Base-by-base conservation (phyloP, 2,888 invertebrate species). In the Sminthurides aquaticus region DNA sequence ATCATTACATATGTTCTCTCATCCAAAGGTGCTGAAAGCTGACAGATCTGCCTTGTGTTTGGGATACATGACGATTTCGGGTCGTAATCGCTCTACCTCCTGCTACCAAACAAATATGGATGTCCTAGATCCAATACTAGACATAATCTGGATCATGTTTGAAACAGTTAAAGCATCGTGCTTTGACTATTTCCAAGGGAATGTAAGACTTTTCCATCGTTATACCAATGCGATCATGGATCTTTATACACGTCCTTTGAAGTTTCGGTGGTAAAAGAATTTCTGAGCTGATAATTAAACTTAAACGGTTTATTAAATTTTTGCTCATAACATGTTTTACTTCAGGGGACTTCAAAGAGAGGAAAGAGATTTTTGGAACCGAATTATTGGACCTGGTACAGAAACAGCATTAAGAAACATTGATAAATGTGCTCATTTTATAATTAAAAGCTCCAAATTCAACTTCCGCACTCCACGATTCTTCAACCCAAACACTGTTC, bases 401-500 rank as follows among this genome's bases (percentile, higher is more conserved):
- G 49, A 49, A 8, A 20, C 57, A 2, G 20, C 24, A 8, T 22
- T 63, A 25, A 26, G 27, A 1, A 63, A 63, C n/a, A 49, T 63
- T 26, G 63, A 63, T 48, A 63, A 63, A 57, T 63, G 63, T 49
- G 57, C 49, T 49, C 63, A 63, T 63, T 28, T 57, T 18, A 49
- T 57, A 15, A 11, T 63, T 15, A 2, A 49, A n/a, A 8, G n/a
- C 1, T 63, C 63, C 8, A 11, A 26, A 2, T 28, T 63, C 18
- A 57, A 57, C 18, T 63, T 49, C 20, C 2, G 63, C 26, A 63
- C 63, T n/a, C 63, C 63, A 1, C 26, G 63, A 2, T 63, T 57
- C 48, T 20, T 63, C 3, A 57, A 63, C 28, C 27, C 43, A 15
- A 2, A 63, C 28, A 27, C 56, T 25, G n/a, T 57, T 24, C 63